phyloP scores from a whole-genome alignment of 1,140 invertebrate genomes.

The Mactra quadrangularis region DNA sequence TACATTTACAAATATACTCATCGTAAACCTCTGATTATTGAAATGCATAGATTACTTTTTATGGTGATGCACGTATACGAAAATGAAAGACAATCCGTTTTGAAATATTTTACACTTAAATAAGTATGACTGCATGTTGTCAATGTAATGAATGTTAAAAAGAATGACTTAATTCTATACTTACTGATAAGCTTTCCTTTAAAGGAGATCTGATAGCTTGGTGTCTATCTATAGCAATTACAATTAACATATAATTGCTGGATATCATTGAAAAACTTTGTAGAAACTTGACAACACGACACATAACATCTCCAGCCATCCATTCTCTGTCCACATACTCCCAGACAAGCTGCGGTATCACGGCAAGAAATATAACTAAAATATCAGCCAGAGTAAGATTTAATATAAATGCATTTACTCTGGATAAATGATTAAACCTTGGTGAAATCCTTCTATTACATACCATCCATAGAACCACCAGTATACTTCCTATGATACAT shows the following conservation, averaged over 20 bases:
- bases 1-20: too few species aligned
- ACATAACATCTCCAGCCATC: slow-evolving; percentile 81
- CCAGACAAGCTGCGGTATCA: slow-evolving; percentile 82
- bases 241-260: slow-evolving; percentile 83
- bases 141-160: too few species aligned
- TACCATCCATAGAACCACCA: slow-evolving; percentile 77
- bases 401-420: slow-evolving; percentile 81
- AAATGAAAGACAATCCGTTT: too few species aligned
- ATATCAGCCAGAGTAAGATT: slow-evolving; percentile 82
- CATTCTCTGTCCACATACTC: slow-evolving; percentile 81
- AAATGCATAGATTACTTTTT: too few species aligned
- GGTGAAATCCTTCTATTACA: slow-evolving; percentile 73
- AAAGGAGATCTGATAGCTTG: slow-evolving; percentile 83
- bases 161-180: too few species aligned
- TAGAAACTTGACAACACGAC: slow-evolving; percentile 82
- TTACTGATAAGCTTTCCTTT: slow-evolving; percentile 77
- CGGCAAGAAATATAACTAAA: slow-evolving; percentile 80
- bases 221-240: slow-evolving; percentile 83
- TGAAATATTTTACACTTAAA: too few species aligned
- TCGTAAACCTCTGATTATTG: too few species aligned
- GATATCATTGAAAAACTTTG: slow-evolving; percentile 83
- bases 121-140: too few species aligned
- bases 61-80: too few species aligned
- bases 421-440: slow-evolving; percentile 67
- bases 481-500: slow-evolving; percentile 72